Evolutionary conservation across 2,888 invertebrate species (phyloP), one percentile per base, ranked within the genome.

Genomic region (Tridacna crocea): DNA sequence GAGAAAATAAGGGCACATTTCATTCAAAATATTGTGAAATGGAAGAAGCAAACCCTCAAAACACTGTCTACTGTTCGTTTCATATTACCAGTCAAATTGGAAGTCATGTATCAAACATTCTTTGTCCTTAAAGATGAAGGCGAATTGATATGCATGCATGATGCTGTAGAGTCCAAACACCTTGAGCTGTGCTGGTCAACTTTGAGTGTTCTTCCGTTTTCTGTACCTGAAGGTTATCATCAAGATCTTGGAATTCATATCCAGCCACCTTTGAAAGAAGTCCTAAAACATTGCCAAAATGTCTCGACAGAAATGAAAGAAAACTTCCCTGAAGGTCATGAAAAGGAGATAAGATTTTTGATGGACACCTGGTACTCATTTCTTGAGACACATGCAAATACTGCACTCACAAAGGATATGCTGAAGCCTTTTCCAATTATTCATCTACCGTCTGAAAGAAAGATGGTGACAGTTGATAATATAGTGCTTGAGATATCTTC

Each of bases 251-350:
- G 77, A 10, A 78, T 83, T 72, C 24, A 19, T 26, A 15, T 4
- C 3, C 17, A 26, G 4, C 83, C 83, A 17, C 24, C 58, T 4
- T 22, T 78, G 19, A 36, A 75, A 3, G 48, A 51, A 24, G 79
- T 83, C 24, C 72, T 83, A 46, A 27, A 65, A 27, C 83, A 83
- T 73, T 77, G 77, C 27, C 80, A 80, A 61, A 83, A 80, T 72
- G 58, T 83, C 19, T 65, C 70, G 24, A 77, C 73, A 19, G 75
- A 47, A 24, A 51, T 78, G n/a, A 72, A 72, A 47, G 46, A 58
- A 47, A 73, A 72, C 24, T 19, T 78, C 11, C 60, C 68, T 10
- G 36, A 19, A 22, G 24, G 24, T 11, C 13, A 63, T 12, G 12
- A 24, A n/a, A 0, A 19, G 3, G 61, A 74, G 26, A 74, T 77